Percentiles rank a stretch among this genome's conserved stretches.
Evolutionary conservation across 2,797 vertebrate genomes (phyloP).

Genomic region (Crenichthys baileyi): DNA sequence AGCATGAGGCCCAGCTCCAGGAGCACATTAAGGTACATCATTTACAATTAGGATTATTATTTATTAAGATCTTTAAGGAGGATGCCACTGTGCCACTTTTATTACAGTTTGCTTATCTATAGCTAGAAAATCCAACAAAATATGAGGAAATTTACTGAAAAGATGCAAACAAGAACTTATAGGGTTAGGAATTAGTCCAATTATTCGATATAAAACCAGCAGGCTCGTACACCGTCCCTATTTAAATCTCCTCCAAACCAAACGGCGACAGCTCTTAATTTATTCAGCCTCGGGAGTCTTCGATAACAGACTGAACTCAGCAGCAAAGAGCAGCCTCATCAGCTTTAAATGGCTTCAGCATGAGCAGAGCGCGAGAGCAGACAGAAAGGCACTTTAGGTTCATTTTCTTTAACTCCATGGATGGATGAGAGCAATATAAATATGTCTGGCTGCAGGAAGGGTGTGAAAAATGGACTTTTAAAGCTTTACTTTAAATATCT

Average conservation of each 20-base stretch:
- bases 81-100: background rate
- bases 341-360: slow-evolving; percentile 35
- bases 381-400: slow-evolving; percentile 35
- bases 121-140: background rate
- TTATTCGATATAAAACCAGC: background rate
- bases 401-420: slow-evolving; percentile 33
- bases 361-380: slow-evolving; percentile 14
- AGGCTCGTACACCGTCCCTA: background rate
- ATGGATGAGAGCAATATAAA: slow-evolving; percentile 19
- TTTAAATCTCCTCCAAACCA: slow-evolving; percentile 45
- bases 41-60: background rate
- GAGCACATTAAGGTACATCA: slow-evolving; percentile 91
- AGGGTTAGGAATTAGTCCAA: background rate
- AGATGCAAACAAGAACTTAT: background rate
- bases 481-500: slow-evolving; percentile 2
- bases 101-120: background rate
- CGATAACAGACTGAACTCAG: slow-evolving; percentile 42
- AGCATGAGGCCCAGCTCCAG: slow-evolving; percentile 95
- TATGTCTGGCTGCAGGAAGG: slow-evolving; percentile 20
- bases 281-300: slow-evolving; percentile 41
- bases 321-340: slow-evolving; percentile 27
- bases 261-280: slow-evolving; percentile 52
- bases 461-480: slow-evolving; percentile 10
- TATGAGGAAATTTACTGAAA: background rate
- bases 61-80: background rate